Conservation (phyloP, 92 coral and sea anemone genomes). For the Isaurus tuberculatus region DNA sequence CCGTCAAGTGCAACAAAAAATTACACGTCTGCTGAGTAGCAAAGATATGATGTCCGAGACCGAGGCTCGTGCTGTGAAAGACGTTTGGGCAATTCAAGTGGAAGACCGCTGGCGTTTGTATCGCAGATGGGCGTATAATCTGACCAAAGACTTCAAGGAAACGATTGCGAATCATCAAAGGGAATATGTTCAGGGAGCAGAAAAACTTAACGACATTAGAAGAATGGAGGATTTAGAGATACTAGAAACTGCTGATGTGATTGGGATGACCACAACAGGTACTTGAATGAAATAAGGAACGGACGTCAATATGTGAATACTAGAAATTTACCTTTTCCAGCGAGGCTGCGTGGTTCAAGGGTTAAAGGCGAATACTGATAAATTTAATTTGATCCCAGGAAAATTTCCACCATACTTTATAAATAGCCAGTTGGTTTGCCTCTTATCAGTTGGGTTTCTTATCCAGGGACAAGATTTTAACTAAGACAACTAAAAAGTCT, state of each 20-base stretch:
- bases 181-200: conserved; percentile 70
- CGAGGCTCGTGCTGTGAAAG: conserved; percentile 58
- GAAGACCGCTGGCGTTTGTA: conserved; percentile 91
- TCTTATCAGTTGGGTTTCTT: no score
- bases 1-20: conserved; percentile 54
- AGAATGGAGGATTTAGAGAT: conserved; percentile 76
- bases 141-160: conserved; percentile 58
- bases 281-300: not conserved
- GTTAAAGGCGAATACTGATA: no score
- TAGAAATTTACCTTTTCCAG: no score
- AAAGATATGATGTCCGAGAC: conserved; percentile 79
- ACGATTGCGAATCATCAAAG: conserved; percentile 69
- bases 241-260: conserved; percentile 75
- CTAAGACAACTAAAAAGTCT: no score
- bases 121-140: conserved; percentile 79
- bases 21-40: conserved; percentile 67
- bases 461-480: no score
- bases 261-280: conserved; percentile 98
- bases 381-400: no score
- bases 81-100: conserved; percentile 66
- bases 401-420: no score
- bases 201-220: conserved; percentile 69
- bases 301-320: no score
- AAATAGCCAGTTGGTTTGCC: no score
- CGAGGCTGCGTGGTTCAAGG: no score